These are phyloP conservation scores for Dolomedes plantarius DNA, from an alignment of 2,888 invertebrate genomes.

Conservation along the genomic window DNA sequence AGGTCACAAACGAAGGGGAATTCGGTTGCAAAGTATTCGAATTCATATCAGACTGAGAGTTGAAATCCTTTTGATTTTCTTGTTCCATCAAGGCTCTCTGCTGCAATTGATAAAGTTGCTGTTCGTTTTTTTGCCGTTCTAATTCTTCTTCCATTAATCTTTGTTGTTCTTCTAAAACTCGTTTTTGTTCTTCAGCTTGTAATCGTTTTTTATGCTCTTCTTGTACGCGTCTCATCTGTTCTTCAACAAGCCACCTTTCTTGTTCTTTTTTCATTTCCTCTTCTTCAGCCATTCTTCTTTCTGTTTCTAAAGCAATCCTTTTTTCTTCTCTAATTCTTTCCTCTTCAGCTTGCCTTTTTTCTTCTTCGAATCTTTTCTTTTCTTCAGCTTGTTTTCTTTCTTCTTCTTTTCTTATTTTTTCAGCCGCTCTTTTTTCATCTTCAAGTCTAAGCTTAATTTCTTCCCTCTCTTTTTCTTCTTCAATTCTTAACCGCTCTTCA, in stretches of 20 bases:
- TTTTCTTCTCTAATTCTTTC: constrained; percentile 11
- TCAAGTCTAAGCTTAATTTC: background rate
- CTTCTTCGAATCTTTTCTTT: constrained; percentile 21
- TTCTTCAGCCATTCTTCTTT: constrained; percentile 35
- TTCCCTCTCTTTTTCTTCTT: background rate
- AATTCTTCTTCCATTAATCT: constrained; percentile 18
- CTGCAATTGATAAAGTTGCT: background rate
- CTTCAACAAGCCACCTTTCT: constrained; percentile 40
- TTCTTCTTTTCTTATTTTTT: constrained; percentile 12
- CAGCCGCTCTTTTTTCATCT: background rate
- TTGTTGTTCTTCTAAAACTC: constrained; percentile 32
- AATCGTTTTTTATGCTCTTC: constrained; percentile 51
- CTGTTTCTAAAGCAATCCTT: constrained; percentile 23
- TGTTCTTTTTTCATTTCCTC: constrained; percentile 51
- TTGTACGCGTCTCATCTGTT: constrained; percentile 42
- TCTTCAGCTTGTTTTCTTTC: constrained; percentile 12
- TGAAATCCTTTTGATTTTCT: constrained; percentile 49
- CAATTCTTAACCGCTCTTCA: constrained; percentile 12
- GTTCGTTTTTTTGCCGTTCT: constrained; percentile 9
- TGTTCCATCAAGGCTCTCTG: constrained; percentile 28
- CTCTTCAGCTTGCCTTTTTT: constrained; percentile 8
- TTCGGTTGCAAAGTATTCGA: constrained; percentile 73
- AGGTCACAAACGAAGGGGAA: background rate
- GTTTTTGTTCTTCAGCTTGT: constrained; percentile 56
- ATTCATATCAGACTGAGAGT: constrained; percentile 74